Conservation (phyloP, 2,888 invertebrate genomes). For the Dorcus parallelipipedus region DNA sequence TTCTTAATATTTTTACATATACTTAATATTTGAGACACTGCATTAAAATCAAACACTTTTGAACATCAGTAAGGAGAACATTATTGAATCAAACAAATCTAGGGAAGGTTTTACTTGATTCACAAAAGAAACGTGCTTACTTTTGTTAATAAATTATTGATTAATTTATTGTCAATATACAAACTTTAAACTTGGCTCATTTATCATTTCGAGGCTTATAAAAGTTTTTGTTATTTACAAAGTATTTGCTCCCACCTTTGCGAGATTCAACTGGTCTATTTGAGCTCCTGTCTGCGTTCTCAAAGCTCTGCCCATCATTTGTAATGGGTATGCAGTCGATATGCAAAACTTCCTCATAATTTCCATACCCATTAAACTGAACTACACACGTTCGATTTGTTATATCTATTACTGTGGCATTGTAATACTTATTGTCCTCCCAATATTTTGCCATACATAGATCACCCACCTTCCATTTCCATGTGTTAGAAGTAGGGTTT, state of each 20-base stretch:
- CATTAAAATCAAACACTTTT: too few species aligned
- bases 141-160: too few species aligned
- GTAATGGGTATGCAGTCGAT: conserved; percentile 72
- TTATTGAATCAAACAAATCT: too few species aligned
- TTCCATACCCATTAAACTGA: conserved; percentile 82
- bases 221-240: conserved; percentile 9
- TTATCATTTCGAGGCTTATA: conserved; percentile 3
- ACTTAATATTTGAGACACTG: too few species aligned
- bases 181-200: background rate
- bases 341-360: conserved; percentile 84
- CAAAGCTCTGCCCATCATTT: conserved; percentile 5
- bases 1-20: too few species aligned
- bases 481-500: conserved; percentile 15
- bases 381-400: conserved; percentile 84
- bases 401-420: conserved; percentile 76
- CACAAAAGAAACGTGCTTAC: too few species aligned
- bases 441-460: conserved; percentile 87
- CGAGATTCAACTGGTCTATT: conserved; percentile 12
- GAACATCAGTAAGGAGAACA: too few species aligned
- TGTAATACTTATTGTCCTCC: conserved; percentile 89
- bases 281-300: conserved; percentile 18
- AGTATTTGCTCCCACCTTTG: conserved; percentile 12
- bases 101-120: too few species aligned
- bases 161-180: background rate
- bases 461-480: conserved; percentile 75